Evolutionary conservation across 1,140 invertebrate species (phyloP), one percentile per base, ranked within the genome.

Genomic region (Mizuhopecten yessoensis): DNA sequence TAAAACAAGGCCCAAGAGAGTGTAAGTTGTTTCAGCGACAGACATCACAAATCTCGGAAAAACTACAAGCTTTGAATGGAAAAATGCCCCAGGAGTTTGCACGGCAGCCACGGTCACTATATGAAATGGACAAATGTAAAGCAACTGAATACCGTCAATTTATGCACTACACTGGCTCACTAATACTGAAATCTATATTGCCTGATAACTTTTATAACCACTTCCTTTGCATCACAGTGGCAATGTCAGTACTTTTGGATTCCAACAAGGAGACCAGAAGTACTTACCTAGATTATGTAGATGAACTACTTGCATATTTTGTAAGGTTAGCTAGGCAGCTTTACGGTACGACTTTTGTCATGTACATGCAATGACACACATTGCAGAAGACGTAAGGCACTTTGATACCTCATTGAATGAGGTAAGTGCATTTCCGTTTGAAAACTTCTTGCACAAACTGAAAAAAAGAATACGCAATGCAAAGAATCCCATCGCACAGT

Each of bases 61-160:
- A 39, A 2, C n/a, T 90, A 29, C 42, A 34, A 20, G 9, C 33
- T 36, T 34, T 89, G 34, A 34, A 86, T 87, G 88, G 86, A 42
- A 91, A 88, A 86, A 75, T 91, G 86, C 88, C 90, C 5, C 89
- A 88, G 15, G 90, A 91, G 45, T 91, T 91, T 89, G 90, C 90
- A 33, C 36, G 90, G 1, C 90, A 91, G 75, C 90, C 90, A 42
- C 75, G 90, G 57, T 89, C 90, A 0, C 9, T 91, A 33, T 88
- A 34, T 57, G 57, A 91, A 34, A 34, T 91, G 23, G 86, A 91
- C 23, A 89, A 86, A 87, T 91, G 90, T 75, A 91, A 91, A 87
- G 90, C 90, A 34, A 91, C 90, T 45, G 88, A 89, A 87, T 87
- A 7, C 36, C 87, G 45, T 15, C 45, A 49, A 20, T 49, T 49